Base-by-base conservation (phyloP, 2,888 invertebrate genomes). In the Drosophila nigricruria region DNA sequence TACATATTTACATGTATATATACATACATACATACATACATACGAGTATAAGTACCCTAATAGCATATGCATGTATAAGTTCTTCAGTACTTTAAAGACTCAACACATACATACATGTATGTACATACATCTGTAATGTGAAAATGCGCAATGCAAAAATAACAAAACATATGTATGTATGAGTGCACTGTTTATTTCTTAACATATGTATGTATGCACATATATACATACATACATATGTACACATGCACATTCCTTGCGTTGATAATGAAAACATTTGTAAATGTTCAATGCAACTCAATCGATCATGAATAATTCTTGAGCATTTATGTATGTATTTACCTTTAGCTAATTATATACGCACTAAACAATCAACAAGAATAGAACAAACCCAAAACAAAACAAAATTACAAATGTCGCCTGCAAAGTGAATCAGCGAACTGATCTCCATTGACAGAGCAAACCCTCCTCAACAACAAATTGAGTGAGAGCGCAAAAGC, bases 121-220 rank as follows among this genome's bases (percentile, higher is more conserved):
- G n/a, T 34, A 20, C 18, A 23, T 0, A 18, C 30, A 36, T 4
- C 40, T 50, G 23, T 18, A 30, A 52, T 40, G 38, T 54, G 30
- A 3, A 27, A 74, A 56, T 68, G 49, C 58, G 58, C 62, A 69
- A 14, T 70, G 53, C 49, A 36, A 23, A 73, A 68, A 69, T 59
- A 5, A 30, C 23, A 16, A 9, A 56, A 23, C 4, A 8, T 43
- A 43, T n/a, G 25, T 43, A 1, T 60, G 25, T 9, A 42, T 27
- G 10, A 43, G 45, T 52, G 9, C 47, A 49, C 14, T 56, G 30
- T 40, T 54, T 5, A 36, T 27, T 2, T 27, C 18, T 53, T 27
- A 32, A 30, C 32, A 20, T 12, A 27, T 18, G 4, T 36, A n/a
- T 9, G 9, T 38, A 9, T 38, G n/a, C 10, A 18, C 14, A 34